These are phyloP conservation scores for Hyperoodon ampullatus DNA, from an alignment of 2,113 vertebrate genomes.

Conservation along the genomic window DNA sequence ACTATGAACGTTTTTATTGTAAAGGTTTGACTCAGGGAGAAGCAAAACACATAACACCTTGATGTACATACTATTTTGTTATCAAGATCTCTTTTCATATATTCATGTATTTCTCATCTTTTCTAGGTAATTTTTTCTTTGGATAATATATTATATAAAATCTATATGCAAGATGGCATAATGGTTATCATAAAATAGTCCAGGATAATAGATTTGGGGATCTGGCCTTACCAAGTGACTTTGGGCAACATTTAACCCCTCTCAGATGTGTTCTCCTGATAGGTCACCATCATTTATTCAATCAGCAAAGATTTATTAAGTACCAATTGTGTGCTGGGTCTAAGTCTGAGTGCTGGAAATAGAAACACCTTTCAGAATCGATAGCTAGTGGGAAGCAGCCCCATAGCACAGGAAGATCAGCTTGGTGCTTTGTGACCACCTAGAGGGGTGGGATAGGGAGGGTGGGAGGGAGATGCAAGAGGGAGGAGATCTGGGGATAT, in stretches of 20 bases:
- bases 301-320: not conserved
- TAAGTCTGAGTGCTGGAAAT: not conserved
- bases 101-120: constrained; percentile 7
- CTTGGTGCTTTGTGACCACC: no score
- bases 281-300: not conserved
- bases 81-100: not conserved
- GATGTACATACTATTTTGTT: not conserved
- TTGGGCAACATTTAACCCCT: not conserved
- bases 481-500: no score
- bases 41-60: not conserved
- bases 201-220: not conserved
- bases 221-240: not conserved
- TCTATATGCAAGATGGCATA: not conserved
- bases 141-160: not conserved
- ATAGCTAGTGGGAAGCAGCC: no score
- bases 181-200: not conserved
- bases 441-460: no score
- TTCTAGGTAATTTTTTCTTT: not conserved
- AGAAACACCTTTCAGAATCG: not conserved
- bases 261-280: not conserved
- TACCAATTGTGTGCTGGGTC: not conserved
- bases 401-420: no score
- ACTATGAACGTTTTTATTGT: not conserved
- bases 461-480: no score
- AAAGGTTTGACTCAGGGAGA: not conserved